Base-by-base conservation (phyloP, 2,888 invertebrate species). In the Spilosoma lubricipeda region DNA sequence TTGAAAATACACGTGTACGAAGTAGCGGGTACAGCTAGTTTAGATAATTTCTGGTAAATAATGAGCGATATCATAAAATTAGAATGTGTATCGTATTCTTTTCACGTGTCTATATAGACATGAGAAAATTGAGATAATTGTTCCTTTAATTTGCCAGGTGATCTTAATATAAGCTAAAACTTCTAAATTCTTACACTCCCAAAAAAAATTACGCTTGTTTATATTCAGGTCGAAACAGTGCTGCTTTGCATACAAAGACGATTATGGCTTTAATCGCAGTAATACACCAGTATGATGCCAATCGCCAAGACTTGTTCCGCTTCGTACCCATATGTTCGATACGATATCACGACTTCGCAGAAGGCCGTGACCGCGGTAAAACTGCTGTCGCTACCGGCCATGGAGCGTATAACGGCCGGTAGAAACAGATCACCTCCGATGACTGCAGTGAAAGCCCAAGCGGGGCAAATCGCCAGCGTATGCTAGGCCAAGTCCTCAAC, bases 161-260 rank as follows among this genome's bases (percentile, higher is more conserved):
- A n/a, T 56, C 30, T 63, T 33, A 56, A 9, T 63, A 36, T n/a
- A n/a, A n/a, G n/a, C n/a, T n/a, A n/a, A n/a, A n/a, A n/a, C 1
- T 23, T 20, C 11, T 39, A 27, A 42, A 11, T 27, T 27, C 30
- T 30, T 20, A 13, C n/a, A n/a, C 20, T 71, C 18, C 48, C 2
- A 33, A 77, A 63, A 52, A n/a, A 66, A 20, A 20, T 71, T n/a
- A 66, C 36, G 39, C 11, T 18, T 48, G 27, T 67, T 30, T 73
- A 67, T 63, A 72, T 72, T 56, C 72, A 75, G 75, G 86, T 84
- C 86, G 87, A 88, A 86, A 78, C 73, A 5, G 27, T 18, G 13
- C 76, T 85, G 88, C 92, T 93, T 88, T 92, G 88, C 93, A 93
- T 93, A 91, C 79, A 87, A 74, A 76, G 81, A 59, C 87, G 89